Percentiles rank a stretch among this genome's conserved stretches.
These are phyloP conservation scores for Pocillopora grandis DNA, from an alignment of 92 coral and sea anemone species.

Conservation along the genomic window DNA sequence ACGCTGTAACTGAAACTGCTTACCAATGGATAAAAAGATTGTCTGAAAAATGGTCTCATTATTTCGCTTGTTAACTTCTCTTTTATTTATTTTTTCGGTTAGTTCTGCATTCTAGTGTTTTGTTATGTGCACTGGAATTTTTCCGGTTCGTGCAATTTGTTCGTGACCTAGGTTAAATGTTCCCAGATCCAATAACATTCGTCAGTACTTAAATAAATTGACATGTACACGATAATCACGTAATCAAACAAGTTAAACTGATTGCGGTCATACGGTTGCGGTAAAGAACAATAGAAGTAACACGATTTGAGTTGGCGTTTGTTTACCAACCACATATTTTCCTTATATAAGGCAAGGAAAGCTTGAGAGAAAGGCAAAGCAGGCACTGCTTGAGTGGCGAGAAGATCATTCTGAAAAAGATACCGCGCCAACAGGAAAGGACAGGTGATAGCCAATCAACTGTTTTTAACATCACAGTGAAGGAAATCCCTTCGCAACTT, in stretches of 20 bases:
- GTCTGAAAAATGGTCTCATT: too few species aligned
- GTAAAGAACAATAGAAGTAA: neutral
- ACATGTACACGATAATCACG: slow-evolving; percentile 5
- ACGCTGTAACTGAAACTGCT: too few species aligned
- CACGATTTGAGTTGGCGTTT: neutral
- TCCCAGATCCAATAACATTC: neutral
- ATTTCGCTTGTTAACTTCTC: neutral
- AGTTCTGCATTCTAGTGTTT: too few species aligned
- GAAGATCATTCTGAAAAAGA: too few species aligned
- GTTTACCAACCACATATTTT: neutral
- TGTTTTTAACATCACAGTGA: too few species aligned
- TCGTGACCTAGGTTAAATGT: slow-evolving; percentile 16
- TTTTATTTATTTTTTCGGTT: neutral
- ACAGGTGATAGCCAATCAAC: too few species aligned
- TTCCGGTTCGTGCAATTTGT: too few species aligned
- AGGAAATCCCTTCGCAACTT: too few species aligned
- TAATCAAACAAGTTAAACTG: slow-evolving; percentile 5
- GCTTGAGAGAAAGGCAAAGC: neutral
- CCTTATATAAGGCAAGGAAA: neutral
- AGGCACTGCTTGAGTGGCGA: neutral
- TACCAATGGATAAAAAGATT: too few species aligned
- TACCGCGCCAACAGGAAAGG: too few species aligned
- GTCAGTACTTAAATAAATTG: slow-evolving; percentile 11
- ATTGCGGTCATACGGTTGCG: neutral
- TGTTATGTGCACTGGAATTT: too few species aligned